These are phyloP conservation scores for Habrosyne pyritoides DNA, from an alignment of 2,888 invertebrate genomes.

Conservation along the genomic window DNA sequence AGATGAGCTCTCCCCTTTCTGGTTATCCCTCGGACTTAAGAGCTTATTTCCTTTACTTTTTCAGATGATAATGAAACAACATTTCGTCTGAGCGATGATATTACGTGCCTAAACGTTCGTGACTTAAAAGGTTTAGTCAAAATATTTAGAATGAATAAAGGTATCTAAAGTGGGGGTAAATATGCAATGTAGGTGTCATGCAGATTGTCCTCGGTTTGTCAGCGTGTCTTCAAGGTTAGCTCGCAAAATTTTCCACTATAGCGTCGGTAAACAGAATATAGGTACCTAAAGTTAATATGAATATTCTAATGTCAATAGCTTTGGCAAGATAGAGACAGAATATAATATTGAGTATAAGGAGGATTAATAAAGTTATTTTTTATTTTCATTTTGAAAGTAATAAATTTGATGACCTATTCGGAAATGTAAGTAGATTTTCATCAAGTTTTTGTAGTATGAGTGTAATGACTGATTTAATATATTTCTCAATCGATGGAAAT, in stretches of 20 bases:
- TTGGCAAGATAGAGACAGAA: slow-evolving; percentile 22
- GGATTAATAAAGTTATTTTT: no score
- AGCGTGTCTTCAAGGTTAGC: neutral
- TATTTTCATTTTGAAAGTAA: no score
- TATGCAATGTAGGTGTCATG: neutral
- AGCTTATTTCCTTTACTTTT: slow-evolving; percentile 69
- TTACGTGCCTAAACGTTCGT: slow-evolving; percentile 48
- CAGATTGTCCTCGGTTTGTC: neutral
- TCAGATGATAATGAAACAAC: slow-evolving; percentile 74
- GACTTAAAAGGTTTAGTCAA: slow-evolving; percentile 16
- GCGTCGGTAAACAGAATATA: slow-evolving; percentile 9
- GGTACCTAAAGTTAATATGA: neutral
- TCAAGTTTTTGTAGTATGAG: no score
- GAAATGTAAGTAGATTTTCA: no score
- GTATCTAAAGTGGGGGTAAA: neutral
- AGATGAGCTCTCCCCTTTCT: slow-evolving; percentile 29
- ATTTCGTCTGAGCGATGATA: slow-evolving; percentile 31
- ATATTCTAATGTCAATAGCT: slow-evolving; percentile 4
- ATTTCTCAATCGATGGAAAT: no score
- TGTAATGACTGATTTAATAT: no score
- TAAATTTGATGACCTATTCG: no score
- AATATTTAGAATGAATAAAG: neutral
- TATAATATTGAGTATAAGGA: no score
- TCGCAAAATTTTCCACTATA: slow-evolving; percentile 2
- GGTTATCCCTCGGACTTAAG: slow-evolving; percentile 38